Evolutionary conservation across 1,140 invertebrate species (phyloP).

Genomic region (Macrobrachium nipponense): DNA sequence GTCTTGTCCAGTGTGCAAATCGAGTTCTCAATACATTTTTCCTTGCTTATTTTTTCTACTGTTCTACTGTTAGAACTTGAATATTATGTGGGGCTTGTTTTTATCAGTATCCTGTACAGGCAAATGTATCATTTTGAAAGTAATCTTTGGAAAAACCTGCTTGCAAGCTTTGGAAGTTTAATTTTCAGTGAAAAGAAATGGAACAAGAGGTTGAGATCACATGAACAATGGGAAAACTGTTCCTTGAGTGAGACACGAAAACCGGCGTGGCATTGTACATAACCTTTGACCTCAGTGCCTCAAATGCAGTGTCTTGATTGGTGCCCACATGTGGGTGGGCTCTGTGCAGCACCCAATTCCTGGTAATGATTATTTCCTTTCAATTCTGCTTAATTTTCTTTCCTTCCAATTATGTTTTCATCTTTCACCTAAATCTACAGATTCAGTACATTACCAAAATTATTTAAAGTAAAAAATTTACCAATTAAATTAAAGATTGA

Average conservation of each 20-base stretch:
- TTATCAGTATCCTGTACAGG: no score
- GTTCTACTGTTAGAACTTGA: no score
- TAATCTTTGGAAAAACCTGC: no score
- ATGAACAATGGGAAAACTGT: constrained; percentile 24
- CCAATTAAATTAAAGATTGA: no score
- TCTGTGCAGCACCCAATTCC: constrained; percentile 24
- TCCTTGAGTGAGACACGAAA: constrained; percentile 3
- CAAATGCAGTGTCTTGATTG: constrained; percentile 41
- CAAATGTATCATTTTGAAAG: no score
- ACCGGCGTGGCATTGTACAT: constrained; percentile 40
- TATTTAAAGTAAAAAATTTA: no score
- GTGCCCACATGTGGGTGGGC: constrained; percentile 17
- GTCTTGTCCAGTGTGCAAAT: no score
- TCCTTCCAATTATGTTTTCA: constrained; percentile 19
- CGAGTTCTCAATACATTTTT: no score
- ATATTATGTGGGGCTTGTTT: no score
- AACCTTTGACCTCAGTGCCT: constrained; percentile 36
- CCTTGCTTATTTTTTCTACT: no score
- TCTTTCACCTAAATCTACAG: neutral
- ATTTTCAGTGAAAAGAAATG: neutral
- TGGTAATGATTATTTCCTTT: constrained; percentile 13
- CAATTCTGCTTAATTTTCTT: neutral
- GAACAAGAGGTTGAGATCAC: constrained; percentile 13
- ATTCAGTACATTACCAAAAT: no score
- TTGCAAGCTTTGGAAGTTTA: neutral